A percentile compares a stretch with the other conserved stretches of the same genome.
Conservation (phyloP, 2,797 vertebrate species). For the Enteromius trimaculatus region DNA sequence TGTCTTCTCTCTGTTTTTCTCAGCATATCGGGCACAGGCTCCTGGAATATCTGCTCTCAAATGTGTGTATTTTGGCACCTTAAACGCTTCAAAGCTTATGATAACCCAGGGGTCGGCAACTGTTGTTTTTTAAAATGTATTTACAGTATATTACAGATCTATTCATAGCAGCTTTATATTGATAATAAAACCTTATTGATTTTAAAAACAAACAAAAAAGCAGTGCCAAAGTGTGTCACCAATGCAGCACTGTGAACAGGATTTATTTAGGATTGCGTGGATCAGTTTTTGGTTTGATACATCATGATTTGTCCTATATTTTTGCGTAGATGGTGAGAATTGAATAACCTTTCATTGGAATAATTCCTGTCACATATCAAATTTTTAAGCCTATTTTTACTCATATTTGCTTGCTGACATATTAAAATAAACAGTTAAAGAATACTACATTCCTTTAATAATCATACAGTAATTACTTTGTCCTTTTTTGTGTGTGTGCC, state of each 20-base stretch:
- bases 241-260: not conserved
- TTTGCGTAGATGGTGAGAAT: not conserved
- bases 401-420: not conserved
- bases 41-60: slow-evolving; percentile 79
- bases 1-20: slow-evolving; percentile 53
- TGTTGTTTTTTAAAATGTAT: not conserved
- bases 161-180: not conserved
- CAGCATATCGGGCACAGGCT: slow-evolving; percentile 76
- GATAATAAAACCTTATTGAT: not conserved
- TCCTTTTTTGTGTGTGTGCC: not conserved
- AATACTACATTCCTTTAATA: slow-evolving; percentile 1
- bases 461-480: not conserved
- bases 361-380: not conserved
- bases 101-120: slow-evolving; percentile 26
- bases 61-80: slow-evolving; percentile 78
- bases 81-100: slow-evolving; percentile 72
- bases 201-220: not conserved
- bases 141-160: not conserved
- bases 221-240: not conserved
- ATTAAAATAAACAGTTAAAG: not conserved
- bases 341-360: not conserved
- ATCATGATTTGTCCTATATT: not conserved
- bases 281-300: not conserved
- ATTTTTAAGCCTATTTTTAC: not conserved
- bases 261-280: not conserved